Percentiles rank a stretch among this genome's conserved stretches.
phyloP scores from a whole-genome alignment of 2,113 vertebrate genomes.

The Thamnaconus septentrionalis region DNA sequence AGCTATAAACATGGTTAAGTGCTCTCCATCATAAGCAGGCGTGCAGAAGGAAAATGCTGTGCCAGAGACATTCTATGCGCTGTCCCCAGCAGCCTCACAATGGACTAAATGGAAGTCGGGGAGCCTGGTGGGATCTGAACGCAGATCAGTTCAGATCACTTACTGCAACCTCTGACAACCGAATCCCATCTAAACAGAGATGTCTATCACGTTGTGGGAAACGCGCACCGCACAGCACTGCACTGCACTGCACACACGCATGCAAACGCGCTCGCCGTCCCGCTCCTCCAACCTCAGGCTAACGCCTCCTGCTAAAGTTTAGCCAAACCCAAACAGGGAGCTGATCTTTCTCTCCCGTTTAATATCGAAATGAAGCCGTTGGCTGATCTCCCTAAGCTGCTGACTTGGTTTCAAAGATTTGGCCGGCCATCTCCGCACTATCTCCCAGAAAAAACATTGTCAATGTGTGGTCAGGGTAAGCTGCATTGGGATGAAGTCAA shows the following conservation, averaged over 20 bases:
- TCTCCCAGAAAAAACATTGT: slow-evolving; percentile 75
- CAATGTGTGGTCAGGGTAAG: slow-evolving; percentile 75
- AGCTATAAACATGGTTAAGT: slow-evolving; percentile 72
- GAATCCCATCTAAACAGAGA: slow-evolving; percentile 36
- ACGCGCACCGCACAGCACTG: slow-evolving; percentile 2
- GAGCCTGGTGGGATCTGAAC: slow-evolving; percentile 48
- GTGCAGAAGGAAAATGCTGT: slow-evolving; percentile 64
- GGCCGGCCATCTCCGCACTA: slow-evolving; percentile 56
- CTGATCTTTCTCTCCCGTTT: slow-evolving; percentile 62
- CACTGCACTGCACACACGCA: not conserved
- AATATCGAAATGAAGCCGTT: slow-evolving; percentile 59
- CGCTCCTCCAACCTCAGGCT: slow-evolving; percentile 40
- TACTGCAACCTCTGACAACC: slow-evolving; percentile 43
- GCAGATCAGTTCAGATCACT: slow-evolving; percentile 38
- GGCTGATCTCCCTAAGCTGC: slow-evolving; percentile 61
- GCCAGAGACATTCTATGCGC: slow-evolving; percentile 63
- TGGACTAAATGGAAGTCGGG: slow-evolving; percentile 27
- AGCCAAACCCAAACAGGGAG: slow-evolving; percentile 52
- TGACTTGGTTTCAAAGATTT: slow-evolving; percentile 68
- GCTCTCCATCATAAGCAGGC: slow-evolving; percentile 62
- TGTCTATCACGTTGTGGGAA: slow-evolving; percentile 27
- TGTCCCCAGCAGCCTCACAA: slow-evolving; percentile 37
- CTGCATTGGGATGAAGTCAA: slow-evolving; percentile 60
- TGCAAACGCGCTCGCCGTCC: slow-evolving; percentile 19
- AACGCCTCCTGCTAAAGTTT: slow-evolving; percentile 30